Conservation (phyloP, 2,888 invertebrate species). For the Stratiomys singularior region DNA sequence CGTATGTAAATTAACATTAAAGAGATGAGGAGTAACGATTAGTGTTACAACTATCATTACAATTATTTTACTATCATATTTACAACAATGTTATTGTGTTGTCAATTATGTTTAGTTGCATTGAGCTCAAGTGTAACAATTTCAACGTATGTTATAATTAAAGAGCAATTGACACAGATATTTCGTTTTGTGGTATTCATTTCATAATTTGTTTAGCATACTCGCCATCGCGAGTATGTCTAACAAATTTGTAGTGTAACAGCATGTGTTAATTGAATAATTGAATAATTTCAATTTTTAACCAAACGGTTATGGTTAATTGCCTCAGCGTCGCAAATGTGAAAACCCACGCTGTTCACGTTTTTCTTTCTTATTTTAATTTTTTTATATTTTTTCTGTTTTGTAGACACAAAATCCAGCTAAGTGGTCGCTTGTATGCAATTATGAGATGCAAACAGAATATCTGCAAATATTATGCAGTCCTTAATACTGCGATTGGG, state of each 20-base stretch:
- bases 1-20: background rate
- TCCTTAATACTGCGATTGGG: too few species aligned
- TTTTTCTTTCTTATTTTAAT: too few species aligned
- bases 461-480: too few species aligned
- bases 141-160: background rate
- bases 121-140: background rate
- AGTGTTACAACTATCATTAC: background rate
- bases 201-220: too few species aligned
- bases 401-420: too few species aligned
- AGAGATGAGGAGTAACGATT: background rate
- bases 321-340: background rate
- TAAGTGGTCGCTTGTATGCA: too few species aligned
- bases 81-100: background rate
- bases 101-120: background rate
- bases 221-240: too few species aligned
- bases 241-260: background rate
- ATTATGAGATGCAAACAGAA: too few species aligned
- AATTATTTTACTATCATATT: background rate
- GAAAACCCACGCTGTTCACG: too few species aligned
- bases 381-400: too few species aligned
- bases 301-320: too few species aligned
- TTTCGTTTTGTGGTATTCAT: too few species aligned
- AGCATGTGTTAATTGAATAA: background rate
- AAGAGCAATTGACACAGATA: slow-evolving; percentile 3
- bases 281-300: background rate